Percentiles rank a stretch among this genome's conserved stretches.
These are phyloP conservation scores for Cryptophagus acutangulus DNA, from an alignment of 2,888 invertebrate genomes.

Conservation along the genomic window DNA sequence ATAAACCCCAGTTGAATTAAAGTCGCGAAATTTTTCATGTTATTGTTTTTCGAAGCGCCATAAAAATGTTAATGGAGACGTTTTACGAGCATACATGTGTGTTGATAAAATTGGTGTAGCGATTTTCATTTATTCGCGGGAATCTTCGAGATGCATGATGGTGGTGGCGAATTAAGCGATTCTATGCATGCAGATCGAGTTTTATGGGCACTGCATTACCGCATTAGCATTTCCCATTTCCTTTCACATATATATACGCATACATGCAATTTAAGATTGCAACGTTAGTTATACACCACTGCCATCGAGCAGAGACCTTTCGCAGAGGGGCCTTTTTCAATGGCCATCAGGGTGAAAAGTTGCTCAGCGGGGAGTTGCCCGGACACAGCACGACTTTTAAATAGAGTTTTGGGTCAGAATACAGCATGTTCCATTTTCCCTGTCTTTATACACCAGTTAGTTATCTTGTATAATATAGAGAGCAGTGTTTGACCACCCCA, in stretches of 20 bases:
- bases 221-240: slow-evolving; percentile 37
- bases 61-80: too few species aligned
- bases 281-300: slow-evolving; percentile 27
- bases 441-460: too few species aligned
- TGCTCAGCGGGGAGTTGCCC: slow-evolving; percentile 28
- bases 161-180: slow-evolving; percentile 28
- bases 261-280: slow-evolving; percentile 34
- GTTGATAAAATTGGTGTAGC: too few species aligned
- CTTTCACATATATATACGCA: slow-evolving; percentile 29
- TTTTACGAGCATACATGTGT: too few species aligned
- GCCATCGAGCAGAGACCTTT: slow-evolving; percentile 2
- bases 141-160: too few species aligned
- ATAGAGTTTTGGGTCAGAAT: slow-evolving; percentile 26
- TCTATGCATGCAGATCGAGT: slow-evolving; percentile 33
- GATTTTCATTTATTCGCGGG: too few species aligned
- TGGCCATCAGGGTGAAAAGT: slow-evolving; percentile 31
- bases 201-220: slow-evolving; percentile 33
- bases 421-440: too few species aligned
- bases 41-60: too few species aligned
- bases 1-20: too few species aligned
- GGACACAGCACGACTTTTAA: slow-evolving; percentile 29
- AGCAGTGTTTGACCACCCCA: too few species aligned
- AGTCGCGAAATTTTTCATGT: too few species aligned
- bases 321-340: slow-evolving; percentile 21
- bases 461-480: too few species aligned